A percentile compares a stretch with the other conserved stretches of the same genome.
Conservation (phyloP, 2,888 invertebrate species). For the Parnassius smintheus region DNA sequence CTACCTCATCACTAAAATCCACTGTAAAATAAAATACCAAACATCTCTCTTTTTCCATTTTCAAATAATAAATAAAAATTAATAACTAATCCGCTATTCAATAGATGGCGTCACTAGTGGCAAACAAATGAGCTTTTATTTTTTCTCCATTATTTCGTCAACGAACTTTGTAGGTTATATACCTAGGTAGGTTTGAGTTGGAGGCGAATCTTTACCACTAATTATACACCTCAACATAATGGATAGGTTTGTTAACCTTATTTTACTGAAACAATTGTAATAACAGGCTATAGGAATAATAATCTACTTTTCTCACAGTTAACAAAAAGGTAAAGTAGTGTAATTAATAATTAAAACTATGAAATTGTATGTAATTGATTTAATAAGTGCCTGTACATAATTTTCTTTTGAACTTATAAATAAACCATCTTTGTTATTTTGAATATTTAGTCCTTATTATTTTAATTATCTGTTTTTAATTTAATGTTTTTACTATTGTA, state of each 20-base stretch:
- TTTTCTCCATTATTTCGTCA: slow-evolving; percentile 36
- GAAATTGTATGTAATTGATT: background rate
- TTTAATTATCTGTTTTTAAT: no score
- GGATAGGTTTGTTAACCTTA: slow-evolving; percentile 51
- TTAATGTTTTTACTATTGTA: no score
- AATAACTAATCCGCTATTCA: slow-evolving; percentile 31
- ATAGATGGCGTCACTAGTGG: slow-evolving; percentile 63
- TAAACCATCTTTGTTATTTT: no score
- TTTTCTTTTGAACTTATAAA: no score
- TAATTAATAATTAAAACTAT: slow-evolving; percentile 1
- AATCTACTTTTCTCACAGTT: background rate
- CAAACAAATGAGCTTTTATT: slow-evolving; percentile 52
- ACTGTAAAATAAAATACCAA: no score
- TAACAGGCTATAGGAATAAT: slow-evolving; percentile 18
- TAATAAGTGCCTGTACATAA: no score
- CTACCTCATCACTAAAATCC: no score
- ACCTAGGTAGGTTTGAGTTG: slow-evolving; percentile 29
- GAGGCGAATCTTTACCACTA: slow-evolving; percentile 46
- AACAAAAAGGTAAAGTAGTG: background rate
- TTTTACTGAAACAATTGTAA: slow-evolving; percentile 43
- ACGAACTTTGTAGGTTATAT: slow-evolving; percentile 5
- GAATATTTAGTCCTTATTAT: no score
- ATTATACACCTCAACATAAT: slow-evolving; percentile 52
- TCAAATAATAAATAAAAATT: background rate
- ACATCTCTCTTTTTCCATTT: no score